These are phyloP conservation scores for Pristis pectinata DNA, from an alignment of 2,797 vertebrate species.

Conservation along the genomic window DNA sequence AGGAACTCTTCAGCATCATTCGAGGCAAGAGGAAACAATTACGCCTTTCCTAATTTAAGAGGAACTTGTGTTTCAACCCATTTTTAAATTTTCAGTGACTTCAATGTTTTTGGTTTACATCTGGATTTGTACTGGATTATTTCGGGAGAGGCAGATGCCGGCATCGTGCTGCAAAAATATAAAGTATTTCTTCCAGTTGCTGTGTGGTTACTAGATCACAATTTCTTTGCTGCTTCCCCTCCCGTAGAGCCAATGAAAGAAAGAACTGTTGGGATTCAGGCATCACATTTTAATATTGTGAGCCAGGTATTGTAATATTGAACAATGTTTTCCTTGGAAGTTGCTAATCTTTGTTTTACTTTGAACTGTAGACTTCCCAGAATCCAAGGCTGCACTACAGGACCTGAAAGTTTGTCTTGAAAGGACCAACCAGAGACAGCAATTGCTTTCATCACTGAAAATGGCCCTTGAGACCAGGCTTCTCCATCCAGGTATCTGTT, in stretches of 20 bases:
- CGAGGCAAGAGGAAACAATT: slow-evolving; percentile 62
- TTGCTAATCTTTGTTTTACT: not conserved
- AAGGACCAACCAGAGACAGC: slow-evolving; percentile 86
- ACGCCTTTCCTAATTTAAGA: not conserved
- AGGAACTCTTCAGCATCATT: slow-evolving; percentile 95
- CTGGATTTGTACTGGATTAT: not conserved
- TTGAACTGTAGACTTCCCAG: slow-evolving; percentile 78
- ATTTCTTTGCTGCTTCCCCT: not conserved
- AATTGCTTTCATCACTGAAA: slow-evolving; percentile 84
- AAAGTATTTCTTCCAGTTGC: not conserved
- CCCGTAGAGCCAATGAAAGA: not conserved
- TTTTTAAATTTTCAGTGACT: not conserved
- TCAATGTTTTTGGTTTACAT: not conserved
- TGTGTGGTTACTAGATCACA: not conserved
- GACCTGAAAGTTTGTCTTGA: slow-evolving; percentile 94
- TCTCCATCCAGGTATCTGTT: slow-evolving; percentile 79
- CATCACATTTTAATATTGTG: no score
- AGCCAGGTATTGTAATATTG: no score
- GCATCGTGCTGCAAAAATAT: not conserved
- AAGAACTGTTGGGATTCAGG: not conserved
- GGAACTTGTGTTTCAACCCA: not conserved
- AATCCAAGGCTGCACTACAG: slow-evolving; percentile 89
- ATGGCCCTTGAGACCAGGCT: slow-evolving; percentile 83
- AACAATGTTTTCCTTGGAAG: not conserved
- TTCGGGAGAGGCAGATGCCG: not conserved